These are phyloP conservation scores for Aplodontia rufa DNA, from an alignment of 2,113 vertebrate species.

Conservation along the genomic window DNA sequence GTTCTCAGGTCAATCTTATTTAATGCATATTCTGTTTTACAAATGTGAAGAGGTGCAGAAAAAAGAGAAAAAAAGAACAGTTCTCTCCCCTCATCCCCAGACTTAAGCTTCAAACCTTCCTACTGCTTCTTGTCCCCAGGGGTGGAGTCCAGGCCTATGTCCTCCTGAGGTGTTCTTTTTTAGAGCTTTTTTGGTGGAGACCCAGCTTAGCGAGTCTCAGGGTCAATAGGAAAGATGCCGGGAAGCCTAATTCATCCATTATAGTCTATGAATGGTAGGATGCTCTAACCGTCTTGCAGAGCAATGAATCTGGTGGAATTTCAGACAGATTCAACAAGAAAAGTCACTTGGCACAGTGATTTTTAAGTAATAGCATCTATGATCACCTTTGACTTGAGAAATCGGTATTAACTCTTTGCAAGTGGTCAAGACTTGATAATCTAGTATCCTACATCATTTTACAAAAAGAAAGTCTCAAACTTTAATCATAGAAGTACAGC, in stretches of 20 bases:
- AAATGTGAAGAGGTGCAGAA: neutral
- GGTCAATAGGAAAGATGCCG: neutral
- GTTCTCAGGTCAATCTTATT: neutral
- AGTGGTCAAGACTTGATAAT: too few species aligned
- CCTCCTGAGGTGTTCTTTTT: neutral
- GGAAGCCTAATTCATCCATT: neutral
- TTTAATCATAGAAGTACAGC: too few species aligned
- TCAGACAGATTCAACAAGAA: neutral
- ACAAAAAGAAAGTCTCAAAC: too few species aligned
- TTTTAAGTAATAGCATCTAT: too few species aligned
- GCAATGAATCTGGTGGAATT: neutral
- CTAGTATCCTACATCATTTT: too few species aligned
- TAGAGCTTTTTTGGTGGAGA: neutral
- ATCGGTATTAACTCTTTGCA: too few species aligned
- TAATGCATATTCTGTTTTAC: neutral
- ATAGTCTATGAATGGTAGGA: neutral
- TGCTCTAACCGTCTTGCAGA: neutral
- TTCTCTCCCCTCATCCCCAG: neutral
- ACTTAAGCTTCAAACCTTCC: neutral
- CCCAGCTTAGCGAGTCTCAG: neutral
- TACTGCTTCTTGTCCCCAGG: neutral
- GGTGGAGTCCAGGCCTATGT: neutral
- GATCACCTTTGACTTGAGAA: too few species aligned
- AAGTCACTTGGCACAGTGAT: neutral
- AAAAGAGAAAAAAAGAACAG: neutral